phyloP scores from a whole-genome alignment of 2,797 vertebrate genomes.

The Acrossocheilus fasciatus region DNA sequence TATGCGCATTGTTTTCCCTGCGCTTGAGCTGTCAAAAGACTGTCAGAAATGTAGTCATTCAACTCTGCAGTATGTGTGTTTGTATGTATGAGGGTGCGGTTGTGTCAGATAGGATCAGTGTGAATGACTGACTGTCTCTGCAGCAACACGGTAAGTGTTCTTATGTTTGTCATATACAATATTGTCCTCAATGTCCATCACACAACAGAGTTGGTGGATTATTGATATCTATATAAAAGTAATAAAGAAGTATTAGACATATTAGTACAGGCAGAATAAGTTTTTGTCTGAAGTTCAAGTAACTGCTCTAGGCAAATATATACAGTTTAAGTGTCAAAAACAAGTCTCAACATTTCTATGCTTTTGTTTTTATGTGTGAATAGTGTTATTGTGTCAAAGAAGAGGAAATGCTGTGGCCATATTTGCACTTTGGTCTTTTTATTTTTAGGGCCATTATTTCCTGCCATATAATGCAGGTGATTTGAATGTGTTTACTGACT shows the following conservation, averaged over 20 bases:
- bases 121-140: constrained; percentile 28
- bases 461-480: neutral
- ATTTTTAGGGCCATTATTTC: constrained; percentile 29
- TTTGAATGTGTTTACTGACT: constrained; percentile 13
- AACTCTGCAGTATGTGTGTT: constrained; percentile 6
- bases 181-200: constrained; percentile 14
- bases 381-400: neutral
- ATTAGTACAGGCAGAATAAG: neutral
- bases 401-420: constrained; percentile 15
- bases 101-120: constrained; percentile 50
- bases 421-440: constrained; percentile 18
- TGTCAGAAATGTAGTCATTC: constrained; percentile 54
- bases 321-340: neutral
- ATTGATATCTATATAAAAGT: neutral
- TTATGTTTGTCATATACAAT: neutral
- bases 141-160: constrained; percentile 56
- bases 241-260: too few species aligned
- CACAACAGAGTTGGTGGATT: neutral
- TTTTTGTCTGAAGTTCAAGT: neutral
- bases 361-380: neutral
- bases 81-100: constrained; percentile 48
- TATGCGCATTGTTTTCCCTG: constrained; percentile 33
- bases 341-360: neutral
- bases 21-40: constrained; percentile 31
- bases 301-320: neutral